Evolutionary conservation across 2,113 vertebrate genomes (phyloP).

Genomic region (Xyrauchen texanus): DNA sequence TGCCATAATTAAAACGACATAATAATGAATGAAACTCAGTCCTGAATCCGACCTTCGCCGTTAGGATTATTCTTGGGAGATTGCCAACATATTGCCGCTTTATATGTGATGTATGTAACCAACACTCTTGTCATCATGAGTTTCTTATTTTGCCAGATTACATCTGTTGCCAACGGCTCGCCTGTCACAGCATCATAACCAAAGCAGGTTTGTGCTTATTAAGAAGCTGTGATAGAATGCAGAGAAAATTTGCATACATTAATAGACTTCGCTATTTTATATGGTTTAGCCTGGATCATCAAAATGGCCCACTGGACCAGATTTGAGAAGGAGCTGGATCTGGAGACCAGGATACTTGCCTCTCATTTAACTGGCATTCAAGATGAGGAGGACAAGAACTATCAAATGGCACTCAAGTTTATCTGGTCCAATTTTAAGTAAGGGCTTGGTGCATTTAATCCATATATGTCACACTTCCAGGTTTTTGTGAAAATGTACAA

Average conservation of each 20-base stretch:
- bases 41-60: too few relatives aligned
- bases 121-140: not conserved
- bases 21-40: too few relatives aligned
- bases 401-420: slow-evolving; percentile 85
- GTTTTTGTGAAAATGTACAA: too few relatives aligned
- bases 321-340: slow-evolving; percentile 83
- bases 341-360: slow-evolving; percentile 78
- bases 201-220: not conserved
- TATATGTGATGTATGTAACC: not conserved
- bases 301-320: slow-evolving; percentile 78
- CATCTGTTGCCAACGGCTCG: slow-evolving; percentile 14
- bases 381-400: slow-evolving; percentile 81
- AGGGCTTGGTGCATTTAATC: slow-evolving; percentile 9
- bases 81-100: too few relatives aligned
- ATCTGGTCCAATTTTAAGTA: slow-evolving; percentile 92
- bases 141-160: slow-evolving; percentile 19
- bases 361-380: slow-evolving; percentile 74
- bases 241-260: too few relatives aligned
- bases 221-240: not conserved
- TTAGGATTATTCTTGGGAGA: too few relatives aligned
- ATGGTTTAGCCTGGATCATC: slow-evolving; percentile 8
- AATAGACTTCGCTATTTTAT: not conserved
- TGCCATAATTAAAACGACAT: not conserved
- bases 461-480: not conserved
- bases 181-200: not conserved